Conservation (phyloP, 1,140 invertebrate genomes). For the Leptestheria dahalacensis region DNA sequence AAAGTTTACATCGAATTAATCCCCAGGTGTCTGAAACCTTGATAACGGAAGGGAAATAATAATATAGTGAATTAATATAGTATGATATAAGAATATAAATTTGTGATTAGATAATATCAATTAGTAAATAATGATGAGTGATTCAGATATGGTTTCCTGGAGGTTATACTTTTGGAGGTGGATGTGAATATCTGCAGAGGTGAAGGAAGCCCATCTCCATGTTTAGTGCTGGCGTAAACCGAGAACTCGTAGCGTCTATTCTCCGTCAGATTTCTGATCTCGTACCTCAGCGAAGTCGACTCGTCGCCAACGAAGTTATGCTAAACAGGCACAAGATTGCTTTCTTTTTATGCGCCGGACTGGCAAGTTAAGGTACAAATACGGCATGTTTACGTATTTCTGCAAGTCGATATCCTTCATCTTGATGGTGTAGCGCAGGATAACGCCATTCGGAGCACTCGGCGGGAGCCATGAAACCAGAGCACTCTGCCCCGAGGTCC, state of each 20-base stretch:
- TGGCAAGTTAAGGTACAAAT: no score
- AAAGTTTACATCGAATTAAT: no score
- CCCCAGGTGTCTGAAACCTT: no score
- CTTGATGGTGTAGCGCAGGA: conserved; percentile 27
- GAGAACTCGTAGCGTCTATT: conserved; percentile 25
- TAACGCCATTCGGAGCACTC: conserved; percentile 24
- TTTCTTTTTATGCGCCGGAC: no score
- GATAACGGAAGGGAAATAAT: no score
- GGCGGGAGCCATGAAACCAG: conserved; percentile 29
- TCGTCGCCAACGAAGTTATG: not conserved
- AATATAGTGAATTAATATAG: no score
- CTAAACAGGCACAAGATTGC: not conserved
- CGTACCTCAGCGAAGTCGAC: not conserved
- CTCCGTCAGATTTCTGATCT: conserved; percentile 6
- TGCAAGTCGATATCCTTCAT: conserved; percentile 16
- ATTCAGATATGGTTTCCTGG: no score
- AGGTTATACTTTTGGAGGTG: not conserved
- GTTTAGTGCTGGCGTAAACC: conserved; percentile 25
- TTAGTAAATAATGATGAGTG: no score
- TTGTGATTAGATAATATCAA: no score
- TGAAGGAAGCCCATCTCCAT: conserved; percentile 24
- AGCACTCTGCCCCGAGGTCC: conserved; percentile 23
- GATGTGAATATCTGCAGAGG: not conserved
- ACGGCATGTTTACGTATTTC: conserved; percentile 13
- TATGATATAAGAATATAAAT: no score